Evolutionary conservation across 1,140 invertebrate genomes (phyloP).

Genomic region (Hylaeus anthracinus): DNA sequence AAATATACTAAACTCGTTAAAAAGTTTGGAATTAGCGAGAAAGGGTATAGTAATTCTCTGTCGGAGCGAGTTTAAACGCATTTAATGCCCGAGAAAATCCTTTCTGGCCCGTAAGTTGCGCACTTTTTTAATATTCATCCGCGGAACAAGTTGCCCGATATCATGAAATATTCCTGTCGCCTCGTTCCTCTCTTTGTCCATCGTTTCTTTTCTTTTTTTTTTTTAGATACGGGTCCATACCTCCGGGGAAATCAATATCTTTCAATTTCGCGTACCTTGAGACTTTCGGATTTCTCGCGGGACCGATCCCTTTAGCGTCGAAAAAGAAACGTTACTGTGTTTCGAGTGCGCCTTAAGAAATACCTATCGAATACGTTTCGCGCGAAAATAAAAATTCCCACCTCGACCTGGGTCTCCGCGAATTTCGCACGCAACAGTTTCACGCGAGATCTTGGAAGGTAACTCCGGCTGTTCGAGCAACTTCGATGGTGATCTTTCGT

Average conservation of each 20-base stretch:
- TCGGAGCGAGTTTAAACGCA: neutral
- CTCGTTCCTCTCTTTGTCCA: constrained; percentile 28
- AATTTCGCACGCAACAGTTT: neutral
- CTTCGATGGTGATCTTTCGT: neutral
- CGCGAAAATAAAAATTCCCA: constrained; percentile 11
- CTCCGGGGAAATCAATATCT: constrained; percentile 49
- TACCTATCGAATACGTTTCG: neutral
- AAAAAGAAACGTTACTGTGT: constrained; percentile 5
- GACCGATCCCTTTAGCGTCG: constrained; percentile 27
- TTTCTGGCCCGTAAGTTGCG: neutral
- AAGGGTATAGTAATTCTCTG: neutral
- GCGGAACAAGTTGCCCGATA: constrained; percentile 19
- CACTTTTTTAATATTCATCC: constrained; percentile 30
- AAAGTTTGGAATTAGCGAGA: constrained; percentile 27
- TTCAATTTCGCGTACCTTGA: constrained; percentile 33
- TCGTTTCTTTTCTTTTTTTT: neutral
- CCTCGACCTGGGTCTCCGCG: neutral
- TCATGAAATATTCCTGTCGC: constrained; percentile 40
- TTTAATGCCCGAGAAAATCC: constrained; percentile 14
- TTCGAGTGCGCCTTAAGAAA: constrained; percentile 11
- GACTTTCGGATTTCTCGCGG: constrained; percentile 47
- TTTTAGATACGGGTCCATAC: constrained; percentile 23
- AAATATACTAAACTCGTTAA: constrained; percentile 19
- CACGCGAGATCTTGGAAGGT: neutral
- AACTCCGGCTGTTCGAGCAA: neutral